phyloP scores from a whole-genome alignment of 1,140 invertebrate species.

The Cyrtorhinus lividipennis region DNA sequence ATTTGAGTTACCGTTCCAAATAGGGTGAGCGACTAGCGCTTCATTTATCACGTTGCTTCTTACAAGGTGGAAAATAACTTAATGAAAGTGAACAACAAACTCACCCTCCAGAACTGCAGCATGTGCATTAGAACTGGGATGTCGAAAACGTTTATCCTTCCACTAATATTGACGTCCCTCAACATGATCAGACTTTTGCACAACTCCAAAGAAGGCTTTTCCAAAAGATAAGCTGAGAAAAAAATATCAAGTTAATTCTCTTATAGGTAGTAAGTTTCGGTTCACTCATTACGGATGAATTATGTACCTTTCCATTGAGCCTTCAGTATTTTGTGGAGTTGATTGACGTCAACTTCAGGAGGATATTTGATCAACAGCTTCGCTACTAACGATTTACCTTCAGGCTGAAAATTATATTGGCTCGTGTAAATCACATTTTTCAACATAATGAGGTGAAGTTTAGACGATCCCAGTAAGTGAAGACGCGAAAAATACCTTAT shows the following conservation, averaged over 20 bases:
- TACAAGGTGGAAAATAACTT: no score
- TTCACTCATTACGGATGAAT: no score
- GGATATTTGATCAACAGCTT: slow-evolving; percentile 42
- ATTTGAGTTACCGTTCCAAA: no score
- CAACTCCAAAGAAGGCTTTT: slow-evolving; percentile 42
- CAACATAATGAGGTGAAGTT: neutral
- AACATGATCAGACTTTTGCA: slow-evolving; percentile 53
- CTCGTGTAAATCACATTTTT: no score
- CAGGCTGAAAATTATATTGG: slow-evolving; percentile 33
- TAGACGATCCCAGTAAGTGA: neutral
- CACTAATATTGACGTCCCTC: slow-evolving; percentile 48
- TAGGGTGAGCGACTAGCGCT: no score
- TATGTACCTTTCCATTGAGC: slow-evolving; percentile 40
- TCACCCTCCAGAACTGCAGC: slow-evolving; percentile 50
- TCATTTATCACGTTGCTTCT: no score
- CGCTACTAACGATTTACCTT: slow-evolving; percentile 34
- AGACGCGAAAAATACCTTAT: neutral
- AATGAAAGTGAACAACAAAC: no score
- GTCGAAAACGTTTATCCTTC: slow-evolving; percentile 40
- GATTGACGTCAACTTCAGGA: slow-evolving; percentile 44
- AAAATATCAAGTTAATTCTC: neutral
- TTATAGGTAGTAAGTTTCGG: neutral
- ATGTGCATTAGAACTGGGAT: slow-evolving; percentile 45
- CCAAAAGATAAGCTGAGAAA: slow-evolving; percentile 33
- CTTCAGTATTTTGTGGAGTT: slow-evolving; percentile 44